Evolutionary conservation across 2,113 vertebrate species (phyloP).

Genomic region (Coreoperca whiteheadi): DNA sequence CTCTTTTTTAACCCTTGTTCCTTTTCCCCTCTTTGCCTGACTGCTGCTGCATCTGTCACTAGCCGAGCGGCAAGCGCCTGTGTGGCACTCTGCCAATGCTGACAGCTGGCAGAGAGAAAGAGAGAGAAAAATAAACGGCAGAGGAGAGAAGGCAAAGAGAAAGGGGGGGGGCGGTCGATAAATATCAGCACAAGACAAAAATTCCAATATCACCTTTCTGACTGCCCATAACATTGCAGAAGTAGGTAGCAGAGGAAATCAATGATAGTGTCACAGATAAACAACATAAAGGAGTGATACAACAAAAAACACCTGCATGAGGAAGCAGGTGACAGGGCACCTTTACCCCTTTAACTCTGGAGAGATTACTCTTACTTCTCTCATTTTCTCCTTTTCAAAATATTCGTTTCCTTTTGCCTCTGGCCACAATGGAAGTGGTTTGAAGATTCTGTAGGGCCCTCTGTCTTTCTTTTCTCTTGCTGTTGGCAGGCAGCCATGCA

Average conservation of each 20-base stretch:
- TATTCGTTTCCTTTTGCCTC: conserved; percentile 5
- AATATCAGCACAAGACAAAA: conserved; percentile 65
- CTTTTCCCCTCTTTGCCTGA: conserved; percentile 57
- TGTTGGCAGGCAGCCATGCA: conserved; percentile 32
- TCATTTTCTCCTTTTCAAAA: conserved; percentile 6
- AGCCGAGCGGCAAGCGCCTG: conserved; percentile 59
- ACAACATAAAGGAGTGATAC: conserved; percentile 35
- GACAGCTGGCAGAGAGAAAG: conserved; percentile 80
- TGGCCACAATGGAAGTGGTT: conserved; percentile 10
- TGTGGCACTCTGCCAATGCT: conserved; percentile 75
- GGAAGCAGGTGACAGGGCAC: background rate
- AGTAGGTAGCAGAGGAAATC: conserved; percentile 52
- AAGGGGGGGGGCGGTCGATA: conserved; percentile 39
- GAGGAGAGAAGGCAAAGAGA: conserved; percentile 49
- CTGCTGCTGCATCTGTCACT: conserved; percentile 74
- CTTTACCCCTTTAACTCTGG: conserved; percentile 38
- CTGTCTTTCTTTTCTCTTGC: conserved; percentile 6
- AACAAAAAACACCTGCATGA: conserved; percentile 9
- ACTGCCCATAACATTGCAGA: conserved; percentile 35
- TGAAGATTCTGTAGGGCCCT: conserved; percentile 1
- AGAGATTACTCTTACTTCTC: conserved; percentile 21
- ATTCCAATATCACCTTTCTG: conserved; percentile 65
- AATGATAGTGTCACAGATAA: conserved; percentile 42
- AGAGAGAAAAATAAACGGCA: conserved; percentile 66
- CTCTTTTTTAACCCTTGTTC: conserved; percentile 52